A percentile compares a stretch with the other conserved stretches of the same genome.
phyloP scores from a whole-genome alignment of 1,140 invertebrate genomes.

The Cylas formicarius region DNA sequence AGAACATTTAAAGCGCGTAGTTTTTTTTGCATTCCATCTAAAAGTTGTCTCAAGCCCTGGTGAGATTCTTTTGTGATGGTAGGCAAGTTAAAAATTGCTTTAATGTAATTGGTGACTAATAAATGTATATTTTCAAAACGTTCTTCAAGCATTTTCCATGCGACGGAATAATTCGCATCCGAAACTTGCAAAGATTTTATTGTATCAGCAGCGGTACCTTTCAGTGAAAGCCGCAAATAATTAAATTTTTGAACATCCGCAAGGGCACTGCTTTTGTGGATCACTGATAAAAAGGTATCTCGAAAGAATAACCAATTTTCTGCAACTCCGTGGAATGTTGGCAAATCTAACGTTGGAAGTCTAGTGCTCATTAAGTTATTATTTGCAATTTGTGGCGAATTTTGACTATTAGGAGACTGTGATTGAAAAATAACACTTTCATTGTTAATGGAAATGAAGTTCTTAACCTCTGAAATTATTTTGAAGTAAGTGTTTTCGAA shows the following conservation, averaged over 20 bases:
- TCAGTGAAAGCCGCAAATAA: slow-evolving; percentile 31
- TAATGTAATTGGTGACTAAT: slow-evolving; percentile 23
- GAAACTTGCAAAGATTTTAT: slow-evolving; percentile 31
- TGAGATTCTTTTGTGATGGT: slow-evolving; percentile 15
- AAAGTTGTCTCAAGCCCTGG: slow-evolving; percentile 5
- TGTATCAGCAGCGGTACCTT: slow-evolving; percentile 28
- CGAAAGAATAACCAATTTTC: slow-evolving; percentile 34
- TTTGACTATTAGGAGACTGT: no score
- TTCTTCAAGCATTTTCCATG: slow-evolving; percentile 33
- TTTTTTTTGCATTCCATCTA: slow-evolving; percentile 16
- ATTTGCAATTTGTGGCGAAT: no score
- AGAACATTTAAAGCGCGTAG: slow-evolving; percentile 13
- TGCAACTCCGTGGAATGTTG: slow-evolving; percentile 31
- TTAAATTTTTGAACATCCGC: slow-evolving; percentile 33
- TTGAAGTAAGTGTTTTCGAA: no score
- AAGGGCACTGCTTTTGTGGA: slow-evolving; percentile 28
- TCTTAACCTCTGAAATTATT: no score
- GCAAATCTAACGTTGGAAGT: no score
- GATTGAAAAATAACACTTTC: no score
- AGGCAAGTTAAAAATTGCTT: slow-evolving; percentile 15
- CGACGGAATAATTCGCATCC: slow-evolving; percentile 31
- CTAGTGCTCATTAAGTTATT: no score
- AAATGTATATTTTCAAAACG: slow-evolving; percentile 33
- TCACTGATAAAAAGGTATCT: slow-evolving; percentile 32
- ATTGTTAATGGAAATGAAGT: no score